These are phyloP conservation scores for Thysanoteuthis rhombus DNA, from an alignment of 2,888 invertebrate genomes.

Conservation along the genomic window DNA sequence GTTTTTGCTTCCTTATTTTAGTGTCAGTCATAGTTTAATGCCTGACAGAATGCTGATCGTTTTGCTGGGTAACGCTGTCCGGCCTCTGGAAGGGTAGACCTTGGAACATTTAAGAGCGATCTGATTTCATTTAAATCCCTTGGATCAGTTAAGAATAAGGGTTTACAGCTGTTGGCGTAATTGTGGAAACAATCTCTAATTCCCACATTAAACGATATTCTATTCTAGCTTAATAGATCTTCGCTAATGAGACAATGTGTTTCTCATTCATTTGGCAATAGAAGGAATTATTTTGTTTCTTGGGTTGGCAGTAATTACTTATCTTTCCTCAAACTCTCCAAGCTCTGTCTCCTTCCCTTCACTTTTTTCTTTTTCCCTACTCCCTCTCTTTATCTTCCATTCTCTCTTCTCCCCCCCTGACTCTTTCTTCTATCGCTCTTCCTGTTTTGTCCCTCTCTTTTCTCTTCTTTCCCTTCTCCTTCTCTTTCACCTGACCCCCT, in stretches of 20 bases:
- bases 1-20: not conserved
- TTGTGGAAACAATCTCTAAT: not conserved
- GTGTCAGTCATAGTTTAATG: not conserved
- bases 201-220: not conserved
- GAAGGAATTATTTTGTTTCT: not conserved
- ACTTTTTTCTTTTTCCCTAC: not conserved
- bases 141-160: not conserved
- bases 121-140: not conserved
- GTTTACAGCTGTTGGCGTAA: not conserved
- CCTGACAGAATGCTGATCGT: not conserved
- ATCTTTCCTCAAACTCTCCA: not conserved
- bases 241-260: not conserved
- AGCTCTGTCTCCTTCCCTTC: not conserved
- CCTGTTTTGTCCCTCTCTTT: not conserved
- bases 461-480: not conserved
- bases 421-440: not conserved
- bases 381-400: too few species aligned
- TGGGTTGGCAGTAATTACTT: not conserved
- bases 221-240: not conserved
- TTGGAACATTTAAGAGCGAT: not conserved
- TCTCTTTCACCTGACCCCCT: not conserved
- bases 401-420: not conserved
- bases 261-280: not conserved
- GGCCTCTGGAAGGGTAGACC: not conserved
- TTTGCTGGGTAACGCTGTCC: not conserved